Base-by-base conservation (phyloP, 2,888 invertebrate species). In the Melanchra persicariae region DNA sequence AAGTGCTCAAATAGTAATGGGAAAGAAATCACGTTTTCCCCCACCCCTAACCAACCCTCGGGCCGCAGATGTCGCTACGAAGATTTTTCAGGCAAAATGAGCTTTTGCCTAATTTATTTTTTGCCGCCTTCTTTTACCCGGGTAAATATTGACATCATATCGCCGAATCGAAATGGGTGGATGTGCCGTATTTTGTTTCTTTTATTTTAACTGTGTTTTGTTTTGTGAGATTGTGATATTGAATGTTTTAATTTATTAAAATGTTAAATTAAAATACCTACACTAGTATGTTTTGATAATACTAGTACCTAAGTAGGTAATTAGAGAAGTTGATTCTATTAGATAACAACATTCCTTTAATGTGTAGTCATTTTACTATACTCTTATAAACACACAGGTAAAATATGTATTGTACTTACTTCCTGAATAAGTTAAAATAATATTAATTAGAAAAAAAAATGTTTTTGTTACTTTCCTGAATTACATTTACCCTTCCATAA, bases 81-180 rank as follows among this genome's bases (percentile, higher is more conserved):
- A 91, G 93, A 93, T 93, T 94, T 94, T 93, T 93, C 91, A 90
- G 89, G 83, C 92, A 90, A 94, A 95, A 95, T 95, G 96, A 94
- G 95, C 93, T 95, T 94, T 94, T 91, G 95, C 95, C 95, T 95
- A 95, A 96, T 95, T 96, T 95, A 95, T 95, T 96, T 96, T 96
- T 96, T 96, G 94, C 93, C 94, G 93, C 95, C 96, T 95, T 95
- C 95, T 95, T 96, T 94, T 94, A 87, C 92, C 89, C 89, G 90
- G 91, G 94, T 93, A 95, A 95, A 95, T 95, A 95, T 95, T 95
- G 95, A 93, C 93, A 92, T 88, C 88, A 83, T 81, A 74, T 70
- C 78, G 84, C 66, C 40, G 64, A 62, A 67, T 75, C 45, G 87
- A 70, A 77, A 82, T 64, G 47, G 52, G 82, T 90, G 92, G 95